Base-by-base conservation (phyloP, 2,888 invertebrate species). In the Microctonus hyperodae region DNA sequence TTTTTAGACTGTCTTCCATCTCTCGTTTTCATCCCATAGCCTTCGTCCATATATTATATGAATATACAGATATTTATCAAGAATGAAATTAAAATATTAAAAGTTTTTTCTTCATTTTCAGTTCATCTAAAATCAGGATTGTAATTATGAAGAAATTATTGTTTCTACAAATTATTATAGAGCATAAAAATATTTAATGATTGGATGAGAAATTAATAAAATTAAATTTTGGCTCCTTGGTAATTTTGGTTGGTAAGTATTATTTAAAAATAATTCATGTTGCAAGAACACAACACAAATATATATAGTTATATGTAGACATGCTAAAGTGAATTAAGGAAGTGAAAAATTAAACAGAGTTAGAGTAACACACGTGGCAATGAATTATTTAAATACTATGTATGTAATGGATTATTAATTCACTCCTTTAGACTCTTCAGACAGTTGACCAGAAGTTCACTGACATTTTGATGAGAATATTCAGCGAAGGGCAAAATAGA, bases 1-100 rank as follows among this genome's bases (percentile, higher is more conserved):
- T 80, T 80, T 80, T 80, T 80, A 79, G 79, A 67, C 58, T 40
- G 22, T 50, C 28, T 53, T 64, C 22, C 35, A 64, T 55, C 55
- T 35, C 25, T 48, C 44, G 35, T 62, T 11, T 33, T 51, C 48
- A 7, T 60, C 44, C 22, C 28, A 50, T 60, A 31, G 20, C 7
- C 22, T 23, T 28, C 56, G 4, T 10, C 11, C n/a, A 56, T 56
- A 20, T 4, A 44, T n/a, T 37, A 37, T 13, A 51, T 22, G 20
- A 2, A 53, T 11, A 11, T 11, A 53, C 11, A 6, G 9, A n/a
- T n/a, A n/a, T n/a, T n/a, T n/a, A n/a, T n/a, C n/a, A n/a, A n/a
- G n/a, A n/a, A n/a, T n/a, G n/a, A 51, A 25, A 9, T 1, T 13
- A 25, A 51, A 13, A 25, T 23, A 25, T 23, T 23, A 10, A 22